Evolutionary conservation across 2,113 vertebrate species (phyloP), one percentile per base, ranked within the genome.

Genomic region (Mystacornis crossleyi): DNA sequence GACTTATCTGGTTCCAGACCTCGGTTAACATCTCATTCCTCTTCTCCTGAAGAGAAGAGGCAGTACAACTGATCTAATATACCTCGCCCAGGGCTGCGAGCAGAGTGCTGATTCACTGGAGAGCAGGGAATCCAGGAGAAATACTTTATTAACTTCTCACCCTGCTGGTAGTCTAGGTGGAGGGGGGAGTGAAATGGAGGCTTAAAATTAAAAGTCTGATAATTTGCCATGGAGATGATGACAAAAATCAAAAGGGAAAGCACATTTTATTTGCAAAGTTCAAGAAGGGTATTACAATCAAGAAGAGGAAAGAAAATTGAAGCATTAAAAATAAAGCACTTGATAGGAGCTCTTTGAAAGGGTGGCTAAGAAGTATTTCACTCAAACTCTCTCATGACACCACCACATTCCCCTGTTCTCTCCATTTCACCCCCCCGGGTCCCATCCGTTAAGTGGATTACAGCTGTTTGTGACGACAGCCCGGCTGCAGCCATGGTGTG

Each of bases 201-300:
- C 50, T 77, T 93, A 61, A 53, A 94, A 94, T 95, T 95, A 94
- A 55, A 94, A 95, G 92, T 93, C 90, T 92, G 92, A 91, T 94
- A 85, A 78, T 70, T 95, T 96, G 94, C 92, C 96, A 96, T 81
- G 69, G 80, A 95, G 88, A 80, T 91, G 95, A 93, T 96, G 93
- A 92, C 87, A 93, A 90, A 94, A 96, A 95, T 96, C 91, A 96
- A 88, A 96, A 95, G 81, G 81, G 85, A 97, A 94, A 96, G 90
- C 85, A 91, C 90, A 94, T 83, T 94, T 90, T 96, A 91, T 94
- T 93, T 94, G 71, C 93, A 95, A 96, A 96, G 96, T 93, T 97
- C 95, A 96, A 97, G 92, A 72, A 96, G 92, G 85, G 74, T 95
- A 95, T 96, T 97, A 96, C 93, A 96, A 97, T 97, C 95, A 96